Base-by-base conservation (phyloP, 2,888 invertebrate genomes). In the Stenchaetothrips biformis region DNA sequence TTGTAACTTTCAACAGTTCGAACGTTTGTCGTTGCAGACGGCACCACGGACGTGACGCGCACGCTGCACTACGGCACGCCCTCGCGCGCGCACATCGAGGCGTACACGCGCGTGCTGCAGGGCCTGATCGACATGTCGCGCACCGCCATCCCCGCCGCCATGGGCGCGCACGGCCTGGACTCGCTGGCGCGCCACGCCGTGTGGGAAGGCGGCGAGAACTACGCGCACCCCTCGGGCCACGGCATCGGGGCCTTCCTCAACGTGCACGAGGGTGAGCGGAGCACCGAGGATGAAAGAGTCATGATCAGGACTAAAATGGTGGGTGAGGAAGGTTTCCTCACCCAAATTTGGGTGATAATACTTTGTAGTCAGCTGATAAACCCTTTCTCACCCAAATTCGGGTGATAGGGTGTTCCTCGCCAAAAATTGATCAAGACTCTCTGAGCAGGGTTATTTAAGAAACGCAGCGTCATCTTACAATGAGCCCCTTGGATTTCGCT, bases 31-130 rank as follows among this genome's bases (percentile, higher is more conserved):
- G 81, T 83, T 84, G 78, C 89, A 91, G 96, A 97, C 88, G 97
- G 97, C 27, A 97, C 97, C 0, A 97, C 97, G 2, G 94, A 96
- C 84, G 92, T 97, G 0, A 95, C 96, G 0, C 90, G 97, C 81
- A 97, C 97, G 0, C 88, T 96, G 37, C 96, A 97, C 87, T 94
- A 94, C 86, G 97, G 97, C 0, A 88, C 87, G 7, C 96, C 97
- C 1, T 91, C 92, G 0, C 86, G 87, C 0, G 91, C 92, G 78
- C 92, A 94, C 86, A 91, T 90, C 84, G 91, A 92, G 83, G 94
- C 94, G 0, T 98, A 96, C 86, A 97, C 97, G 0, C 90, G 93
- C 81, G 95, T 96, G 4, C 87, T 98, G 81, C 89, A 89, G 85
- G 90, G 90, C 11, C 88, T 91, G 77, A 94, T 96, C 48, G 92